Base-by-base conservation (phyloP, 92 coral and sea anemone species). In the Chrysogorgia sp. region DNA sequence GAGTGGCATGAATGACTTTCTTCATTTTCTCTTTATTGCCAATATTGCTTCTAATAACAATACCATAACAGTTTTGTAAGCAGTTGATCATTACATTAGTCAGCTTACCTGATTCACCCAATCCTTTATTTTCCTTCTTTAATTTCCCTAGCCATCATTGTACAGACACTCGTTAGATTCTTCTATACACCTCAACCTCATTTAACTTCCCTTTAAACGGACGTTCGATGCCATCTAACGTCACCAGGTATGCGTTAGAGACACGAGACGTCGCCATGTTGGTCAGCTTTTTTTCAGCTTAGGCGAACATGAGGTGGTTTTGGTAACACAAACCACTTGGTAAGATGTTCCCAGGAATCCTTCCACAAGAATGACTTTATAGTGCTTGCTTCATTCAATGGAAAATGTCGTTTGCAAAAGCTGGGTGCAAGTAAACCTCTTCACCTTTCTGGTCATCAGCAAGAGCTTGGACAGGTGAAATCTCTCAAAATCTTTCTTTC, bases 311-410 rank as follows among this genome's bases (percentile, higher is more conserved):
- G 43, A 37, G 6, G 12, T 37, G 43, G 43, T 12, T 5, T 37
- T 33, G 49, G 49, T 8, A 64, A 19, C 2, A 26, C 31, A 34
- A 64, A 34, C 71, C 71, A 64, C 49, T 6, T 64, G 21, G 21
- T 30, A 10, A 30, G 24, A 64, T 64, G 34, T 8, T 9, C 13
- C 10, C 71, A 45, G 10, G 40, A 2, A 34, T 40, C 10, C 17
- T 34, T 37, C 71, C 71, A 64, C 25, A 64, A 30, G 71, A 64
- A 64, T 4, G 28, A 23, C 29, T 64, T 33, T n/a, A n/a, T 37
- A 64, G 22, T 20, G 71, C 34, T 30, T 64, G 71, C n/a, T 64
- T 64, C 10, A 64, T 64, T 40, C 34, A 17, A 21, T 64, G 49
- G 6, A 33, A 37, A 40, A 64, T 22, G 13, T 1, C 25, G 21